Percentiles rank a stretch among this genome's conserved stretches.
These are phyloP conservation scores for Coregonus clupeaformis DNA, from an alignment of 2,113 vertebrate genomes.

Conservation along the genomic window DNA sequence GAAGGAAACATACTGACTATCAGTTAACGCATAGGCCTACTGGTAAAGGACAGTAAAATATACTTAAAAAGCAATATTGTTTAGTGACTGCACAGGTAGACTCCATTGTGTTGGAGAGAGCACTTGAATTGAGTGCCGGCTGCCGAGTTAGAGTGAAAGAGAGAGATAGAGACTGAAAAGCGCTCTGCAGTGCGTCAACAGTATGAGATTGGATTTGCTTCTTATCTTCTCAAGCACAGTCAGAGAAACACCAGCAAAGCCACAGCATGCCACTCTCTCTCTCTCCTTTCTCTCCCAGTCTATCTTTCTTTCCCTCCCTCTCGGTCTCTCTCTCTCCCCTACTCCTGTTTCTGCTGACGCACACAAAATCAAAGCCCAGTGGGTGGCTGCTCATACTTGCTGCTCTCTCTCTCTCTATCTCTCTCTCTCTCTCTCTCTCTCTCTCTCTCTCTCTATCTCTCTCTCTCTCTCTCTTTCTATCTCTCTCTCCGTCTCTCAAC, in stretches of 20 bases:
- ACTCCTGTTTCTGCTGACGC: slow-evolving; percentile 41
- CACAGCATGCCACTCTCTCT: slow-evolving; percentile 9
- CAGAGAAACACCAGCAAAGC: slow-evolving; percentile 38
- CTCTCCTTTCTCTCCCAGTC: slow-evolving; percentile 2
- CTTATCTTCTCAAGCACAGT: slow-evolving; percentile 30
- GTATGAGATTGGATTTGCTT: background rate
- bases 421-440: slow-evolving; percentile 7
- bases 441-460: background rate
- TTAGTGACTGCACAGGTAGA: background rate
- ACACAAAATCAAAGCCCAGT: slow-evolving; percentile 36
- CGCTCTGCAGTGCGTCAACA: slow-evolving; percentile 31
- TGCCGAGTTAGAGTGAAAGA: background rate
- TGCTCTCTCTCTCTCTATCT: slow-evolving; percentile 7
- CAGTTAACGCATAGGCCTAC: background rate
- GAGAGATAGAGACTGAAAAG: background rate
- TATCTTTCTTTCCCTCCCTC: slow-evolving; percentile 10
- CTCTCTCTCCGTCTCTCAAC: background rate
- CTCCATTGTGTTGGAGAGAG: background rate
- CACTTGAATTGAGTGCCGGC: slow-evolving; percentile 28
- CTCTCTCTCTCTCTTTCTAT: too few species aligned
- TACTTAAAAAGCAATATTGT: background rate
- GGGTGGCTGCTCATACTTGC: slow-evolving; percentile 5
- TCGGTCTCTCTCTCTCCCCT: background rate
- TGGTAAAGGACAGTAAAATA: slow-evolving; percentile 5
- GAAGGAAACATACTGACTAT: background rate